These are phyloP conservation scores for Carollia perspicillata DNA, from an alignment of 2,113 vertebrate species.

Conservation along the genomic window DNA sequence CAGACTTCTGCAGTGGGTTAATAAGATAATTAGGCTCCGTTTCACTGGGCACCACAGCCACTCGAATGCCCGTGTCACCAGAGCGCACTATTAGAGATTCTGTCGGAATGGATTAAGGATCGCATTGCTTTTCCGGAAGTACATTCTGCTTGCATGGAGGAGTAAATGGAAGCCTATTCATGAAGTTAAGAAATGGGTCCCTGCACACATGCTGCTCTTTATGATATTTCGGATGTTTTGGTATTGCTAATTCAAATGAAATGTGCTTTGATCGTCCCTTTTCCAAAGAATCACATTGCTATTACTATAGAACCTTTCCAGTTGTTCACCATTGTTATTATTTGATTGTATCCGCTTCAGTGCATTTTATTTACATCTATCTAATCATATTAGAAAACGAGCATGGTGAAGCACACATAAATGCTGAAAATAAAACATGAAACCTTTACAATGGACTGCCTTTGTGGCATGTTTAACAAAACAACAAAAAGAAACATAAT, in stretches of 20 bases:
- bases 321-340: conserved; percentile 51
- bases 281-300: conserved; percentile 33
- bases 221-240: conserved; percentile 39
- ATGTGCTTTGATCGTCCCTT: conserved; percentile 1
- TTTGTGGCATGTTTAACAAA: not conserved
- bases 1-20: not conserved
- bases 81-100: not conserved
- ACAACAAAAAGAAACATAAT: not conserved
- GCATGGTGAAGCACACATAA: not conserved
- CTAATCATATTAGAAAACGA: conserved; percentile 43
- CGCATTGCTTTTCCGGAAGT: conserved; percentile 2
- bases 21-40: conserved; percentile 20
- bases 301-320: conserved; percentile 22
- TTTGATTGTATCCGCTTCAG: conserved; percentile 56
- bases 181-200: conserved; percentile 43
- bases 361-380: conserved; percentile 68
- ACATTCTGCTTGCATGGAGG: not conserved
- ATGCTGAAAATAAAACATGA: not conserved
- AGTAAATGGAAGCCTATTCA: conserved; percentile 20
- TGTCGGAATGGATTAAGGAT: not conserved
- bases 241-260: conserved; percentile 35
- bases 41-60: conserved; percentile 1
- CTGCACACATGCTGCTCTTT: not conserved
- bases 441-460: not conserved
- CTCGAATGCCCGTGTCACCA: not conserved